These are phyloP conservation scores for Melipona quadrifasciata DNA, from an alignment of 1,140 invertebrate genomes.

Conservation along the genomic window DNA sequence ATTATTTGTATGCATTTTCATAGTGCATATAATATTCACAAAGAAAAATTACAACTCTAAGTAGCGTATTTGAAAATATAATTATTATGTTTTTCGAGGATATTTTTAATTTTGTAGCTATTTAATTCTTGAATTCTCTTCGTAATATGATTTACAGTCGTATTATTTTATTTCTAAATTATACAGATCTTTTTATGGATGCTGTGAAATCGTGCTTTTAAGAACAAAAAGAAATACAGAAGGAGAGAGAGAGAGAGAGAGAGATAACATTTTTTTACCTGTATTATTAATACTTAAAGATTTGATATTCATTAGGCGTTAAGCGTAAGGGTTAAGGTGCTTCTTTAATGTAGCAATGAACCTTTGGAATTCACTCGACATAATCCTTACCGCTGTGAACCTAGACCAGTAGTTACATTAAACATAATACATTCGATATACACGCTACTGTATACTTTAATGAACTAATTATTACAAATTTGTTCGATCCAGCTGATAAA, in stretches of 20 bases:
- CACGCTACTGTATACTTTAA: constrained; percentile 26
- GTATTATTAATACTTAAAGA: constrained; percentile 52
- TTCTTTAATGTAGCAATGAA: constrained; percentile 31
- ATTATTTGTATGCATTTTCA: constrained; percentile 42
- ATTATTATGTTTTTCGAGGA: constrained; percentile 31
- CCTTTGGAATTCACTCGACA: constrained; percentile 22
- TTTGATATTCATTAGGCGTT: constrained; percentile 63
- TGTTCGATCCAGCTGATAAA: constrained; percentile 4
- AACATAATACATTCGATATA: constrained; percentile 23
- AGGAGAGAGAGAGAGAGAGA: constrained; percentile 2
- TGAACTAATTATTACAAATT: constrained; percentile 21
- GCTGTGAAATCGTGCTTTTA: constrained; percentile 45
- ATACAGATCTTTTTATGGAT: constrained; percentile 50
- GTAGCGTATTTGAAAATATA: constrained; percentile 44
- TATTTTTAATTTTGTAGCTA: constrained; percentile 5
- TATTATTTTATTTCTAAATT: constrained; percentile 62
- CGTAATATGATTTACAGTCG: constrained; percentile 35
- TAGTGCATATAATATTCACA: constrained; percentile 39
- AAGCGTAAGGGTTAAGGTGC: constrained; percentile 41
- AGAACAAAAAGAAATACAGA: constrained; percentile 22
- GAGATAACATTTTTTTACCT: constrained; percentile 31
- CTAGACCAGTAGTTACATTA: constrained; percentile 57
- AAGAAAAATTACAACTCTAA: constrained; percentile 22
- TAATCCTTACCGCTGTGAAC: constrained; percentile 27
- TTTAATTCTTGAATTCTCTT: constrained; percentile 20